Percentiles rank a stretch among this genome's conserved stretches.
These are phyloP conservation scores for Catalaphyllia jardinei DNA, from an alignment of 64 coral and sea anemone genomes.

Conservation along the genomic window DNA sequence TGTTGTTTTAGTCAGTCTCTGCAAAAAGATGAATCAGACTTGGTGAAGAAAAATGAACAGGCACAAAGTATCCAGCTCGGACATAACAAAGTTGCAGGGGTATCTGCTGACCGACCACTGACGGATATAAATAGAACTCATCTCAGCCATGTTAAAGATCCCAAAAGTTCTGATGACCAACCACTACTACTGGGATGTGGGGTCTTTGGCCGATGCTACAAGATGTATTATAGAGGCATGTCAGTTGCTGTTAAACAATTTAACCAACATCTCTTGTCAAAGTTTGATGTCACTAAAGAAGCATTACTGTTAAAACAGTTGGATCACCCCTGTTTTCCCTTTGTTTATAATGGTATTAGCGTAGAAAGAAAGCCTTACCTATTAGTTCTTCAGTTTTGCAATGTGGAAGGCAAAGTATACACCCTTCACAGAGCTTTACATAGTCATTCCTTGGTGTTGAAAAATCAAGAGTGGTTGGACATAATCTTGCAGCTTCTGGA, in stretches of 20 bases:
- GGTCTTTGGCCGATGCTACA: not conserved
- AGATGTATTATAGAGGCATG: conserved; percentile 19
- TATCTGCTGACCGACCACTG: not conserved
- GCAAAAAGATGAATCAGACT: conserved; percentile 9
- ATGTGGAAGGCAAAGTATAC: no score
- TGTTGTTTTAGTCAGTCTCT: not conserved
- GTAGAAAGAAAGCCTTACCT: no score
- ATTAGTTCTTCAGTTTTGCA: no score
- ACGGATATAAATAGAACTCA: conserved; percentile 1
- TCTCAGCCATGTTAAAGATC: conserved; percentile 18
- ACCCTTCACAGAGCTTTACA: no score
- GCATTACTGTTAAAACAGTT: conserved; percentile 13
- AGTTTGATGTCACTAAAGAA: conserved; percentile 14
- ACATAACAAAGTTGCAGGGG: not conserved
- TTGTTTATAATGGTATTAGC: not conserved
- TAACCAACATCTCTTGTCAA: not conserved
- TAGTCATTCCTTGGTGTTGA: no score
- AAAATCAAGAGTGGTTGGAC: no score
- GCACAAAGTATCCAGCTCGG: not conserved
- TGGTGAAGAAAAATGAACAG: not conserved
- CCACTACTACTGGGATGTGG: conserved; percentile 11
- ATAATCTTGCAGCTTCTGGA: no score
- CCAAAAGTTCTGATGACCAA: conserved; percentile 1
- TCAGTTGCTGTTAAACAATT: conserved; percentile 19
- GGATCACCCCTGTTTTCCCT: conserved; percentile 1